These are phyloP conservation scores for Diogma glabrata DNA, from an alignment of 2,888 invertebrate genomes.

Conservation along the genomic window DNA sequence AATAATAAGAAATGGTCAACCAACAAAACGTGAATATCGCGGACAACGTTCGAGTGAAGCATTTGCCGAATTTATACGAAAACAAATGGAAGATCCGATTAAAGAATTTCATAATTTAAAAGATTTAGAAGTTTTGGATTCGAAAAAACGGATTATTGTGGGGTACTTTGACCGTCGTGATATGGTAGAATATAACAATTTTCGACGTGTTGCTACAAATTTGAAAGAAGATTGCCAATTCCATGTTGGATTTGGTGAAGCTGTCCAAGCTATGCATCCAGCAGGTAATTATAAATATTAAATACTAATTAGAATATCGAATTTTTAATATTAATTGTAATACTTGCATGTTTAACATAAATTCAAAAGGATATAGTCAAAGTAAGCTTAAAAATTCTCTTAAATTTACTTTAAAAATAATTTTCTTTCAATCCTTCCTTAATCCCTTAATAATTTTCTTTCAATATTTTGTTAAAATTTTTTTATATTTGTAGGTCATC, in stretches of 20 bases:
- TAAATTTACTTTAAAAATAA: no score
- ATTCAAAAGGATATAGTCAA: conserved; percentile 3
- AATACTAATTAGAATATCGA: no score
- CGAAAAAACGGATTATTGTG: conserved; percentile 74
- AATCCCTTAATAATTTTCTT: background rate
- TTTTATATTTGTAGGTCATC: conserved; percentile 43
- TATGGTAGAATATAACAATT: conserved; percentile 66
- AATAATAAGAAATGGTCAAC: conserved; percentile 79
- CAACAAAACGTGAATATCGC: conserved; percentile 82
- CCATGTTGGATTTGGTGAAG: conserved; percentile 80
- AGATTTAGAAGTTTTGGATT: conserved; percentile 63
- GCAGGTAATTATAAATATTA: conserved; percentile 45
- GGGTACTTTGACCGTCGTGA: conserved; percentile 79
- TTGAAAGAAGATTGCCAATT: conserved; percentile 94
- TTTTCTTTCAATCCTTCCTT: no score
- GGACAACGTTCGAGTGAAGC: conserved; percentile 86
- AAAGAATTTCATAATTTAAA: conserved; percentile 61
- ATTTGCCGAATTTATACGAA: conserved; percentile 74
- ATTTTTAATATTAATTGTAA: no score
- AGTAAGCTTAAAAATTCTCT: background rate
- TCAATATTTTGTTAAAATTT: no score
- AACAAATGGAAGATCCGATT: conserved; percentile 79
- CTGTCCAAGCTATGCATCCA: conserved; percentile 73
- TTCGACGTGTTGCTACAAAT: conserved; percentile 71
- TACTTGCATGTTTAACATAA: conserved; percentile 6